These are phyloP conservation scores for Ornithorhynchus anatinus DNA, from an alignment of 2,113 vertebrate species.

Conservation along the genomic window DNA sequence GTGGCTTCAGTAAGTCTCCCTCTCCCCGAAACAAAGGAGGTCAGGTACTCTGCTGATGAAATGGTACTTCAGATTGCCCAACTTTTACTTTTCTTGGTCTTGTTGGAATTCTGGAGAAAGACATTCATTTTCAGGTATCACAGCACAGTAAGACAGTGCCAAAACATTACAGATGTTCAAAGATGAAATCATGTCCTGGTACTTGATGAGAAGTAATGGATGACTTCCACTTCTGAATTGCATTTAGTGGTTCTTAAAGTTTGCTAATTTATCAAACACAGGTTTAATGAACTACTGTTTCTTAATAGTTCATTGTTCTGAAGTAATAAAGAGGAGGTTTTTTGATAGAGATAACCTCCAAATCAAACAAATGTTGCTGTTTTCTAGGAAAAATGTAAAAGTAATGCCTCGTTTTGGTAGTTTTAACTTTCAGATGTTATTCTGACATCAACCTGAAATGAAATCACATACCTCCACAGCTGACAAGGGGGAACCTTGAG, in stretches of 20 bases:
- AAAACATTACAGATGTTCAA: neutral
- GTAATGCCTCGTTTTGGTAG: neutral
- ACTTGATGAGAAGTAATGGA: neutral
- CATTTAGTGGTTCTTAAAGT: neutral
- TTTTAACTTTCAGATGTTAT: neutral
- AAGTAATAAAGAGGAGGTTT: neutral
- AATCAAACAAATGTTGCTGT: neutral
- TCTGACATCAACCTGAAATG: neutral
- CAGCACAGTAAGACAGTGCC: neutral
- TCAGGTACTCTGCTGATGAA: neutral
- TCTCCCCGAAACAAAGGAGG: slow-evolving; percentile 5
- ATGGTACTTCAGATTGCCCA: neutral
- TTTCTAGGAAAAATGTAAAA: neutral
- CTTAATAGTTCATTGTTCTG: neutral
- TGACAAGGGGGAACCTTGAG: neutral
- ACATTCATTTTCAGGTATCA: slow-evolving; percentile 21
- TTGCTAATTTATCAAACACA: neutral
- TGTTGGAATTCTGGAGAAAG: neutral
- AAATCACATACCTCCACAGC: neutral
- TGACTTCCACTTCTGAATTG: neutral
- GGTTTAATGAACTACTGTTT: neutral
- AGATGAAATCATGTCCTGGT: neutral
- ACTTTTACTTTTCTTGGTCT: slow-evolving; percentile 17
- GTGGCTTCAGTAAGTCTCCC: neutral
- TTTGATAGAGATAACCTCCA: neutral